Evolutionary conservation across 2,888 invertebrate species (phyloP).

Genomic region (Hirtodrosophila trivittata): DNA sequence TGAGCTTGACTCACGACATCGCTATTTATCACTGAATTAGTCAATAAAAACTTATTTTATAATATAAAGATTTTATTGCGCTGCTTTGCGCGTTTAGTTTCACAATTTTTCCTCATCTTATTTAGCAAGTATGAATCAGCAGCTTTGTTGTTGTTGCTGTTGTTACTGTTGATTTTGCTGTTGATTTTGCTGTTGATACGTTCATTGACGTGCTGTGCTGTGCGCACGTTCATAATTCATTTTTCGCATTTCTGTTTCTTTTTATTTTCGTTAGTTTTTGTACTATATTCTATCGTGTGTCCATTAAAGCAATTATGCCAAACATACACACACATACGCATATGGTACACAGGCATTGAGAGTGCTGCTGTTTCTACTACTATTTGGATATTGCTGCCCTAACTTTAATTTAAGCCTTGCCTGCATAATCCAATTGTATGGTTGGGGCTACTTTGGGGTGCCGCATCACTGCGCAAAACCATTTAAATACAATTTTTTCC

Average conservation of each 20-base stretch:
- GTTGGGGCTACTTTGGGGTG: slow-evolving; percentile 13
- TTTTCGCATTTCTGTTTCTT: slow-evolving; percentile 33
- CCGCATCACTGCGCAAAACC: slow-evolving; percentile 56
- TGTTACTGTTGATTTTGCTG: slow-evolving; percentile 17
- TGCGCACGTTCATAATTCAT: slow-evolving; percentile 54
- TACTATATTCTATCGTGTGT: slow-evolving; percentile 39
- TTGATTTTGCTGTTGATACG: slow-evolving; percentile 19
- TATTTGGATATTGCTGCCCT: slow-evolving; percentile 30
- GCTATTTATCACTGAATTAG: slow-evolving; percentile 22
- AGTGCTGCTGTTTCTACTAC: slow-evolving; percentile 23
- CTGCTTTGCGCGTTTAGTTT: slow-evolving; percentile 14
- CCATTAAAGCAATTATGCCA: slow-evolving; percentile 60
- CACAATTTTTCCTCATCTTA: slow-evolving; percentile 18
- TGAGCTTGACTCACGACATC: slow-evolving; percentile 35
- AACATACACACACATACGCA: slow-evolving; percentile 3
- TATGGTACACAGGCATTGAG: background rate
- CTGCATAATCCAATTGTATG: slow-evolving; percentile 60
- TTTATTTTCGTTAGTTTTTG: slow-evolving; percentile 24
- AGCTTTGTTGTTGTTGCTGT: slow-evolving; percentile 27
- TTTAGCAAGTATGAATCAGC: slow-evolving; percentile 61
- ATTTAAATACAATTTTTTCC: slow-evolving; percentile 32
- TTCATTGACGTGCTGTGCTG: slow-evolving; percentile 54
- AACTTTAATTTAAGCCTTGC: slow-evolving; percentile 53
- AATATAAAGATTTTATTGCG: slow-evolving; percentile 8
- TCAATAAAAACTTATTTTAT: slow-evolving; percentile 17